Evolutionary conservation across 1,140 invertebrate species (phyloP).

Genomic region (Diploscapter pachys): DNA sequence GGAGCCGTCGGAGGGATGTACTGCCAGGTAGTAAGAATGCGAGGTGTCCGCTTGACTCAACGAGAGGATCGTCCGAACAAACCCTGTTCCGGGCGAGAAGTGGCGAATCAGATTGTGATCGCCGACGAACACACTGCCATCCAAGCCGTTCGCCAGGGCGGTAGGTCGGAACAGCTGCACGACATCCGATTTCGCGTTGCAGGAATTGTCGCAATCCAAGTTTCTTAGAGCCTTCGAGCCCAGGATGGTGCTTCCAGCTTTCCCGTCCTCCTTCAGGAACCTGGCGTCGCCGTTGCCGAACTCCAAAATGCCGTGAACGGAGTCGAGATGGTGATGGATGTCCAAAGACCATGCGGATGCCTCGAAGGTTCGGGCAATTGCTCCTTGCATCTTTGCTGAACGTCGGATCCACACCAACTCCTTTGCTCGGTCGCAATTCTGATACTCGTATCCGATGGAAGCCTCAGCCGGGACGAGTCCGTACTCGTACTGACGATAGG

Average conservation of each 20-base stretch:
- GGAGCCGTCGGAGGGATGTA: slow-evolving; percentile 33
- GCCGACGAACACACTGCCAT: slow-evolving; percentile 89
- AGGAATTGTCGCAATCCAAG: slow-evolving; percentile 20
- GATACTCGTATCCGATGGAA: slow-evolving; percentile 86
- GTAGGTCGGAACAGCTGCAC: slow-evolving; percentile 83
- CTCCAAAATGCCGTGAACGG: slow-evolving; percentile 70
- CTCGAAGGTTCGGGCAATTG: slow-evolving; percentile 91
- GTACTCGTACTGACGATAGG: slow-evolving; percentile 89
- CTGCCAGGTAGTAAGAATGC: slow-evolving; percentile 40
- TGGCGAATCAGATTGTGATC: slow-evolving; percentile 91
- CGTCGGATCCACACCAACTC: slow-evolving; percentile 26
- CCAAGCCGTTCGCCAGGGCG: slow-evolving; percentile 79
- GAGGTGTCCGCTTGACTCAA: slow-evolving; percentile 35
- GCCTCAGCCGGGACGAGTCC: slow-evolving; percentile 61
- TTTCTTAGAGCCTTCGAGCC: slow-evolving; percentile 11
- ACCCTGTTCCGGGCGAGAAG: slow-evolving; percentile 75
- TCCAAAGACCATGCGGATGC: slow-evolving; percentile 95
- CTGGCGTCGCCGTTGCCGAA: neutral
- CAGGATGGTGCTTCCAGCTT: neutral
- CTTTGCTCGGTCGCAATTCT: slow-evolving; percentile 71
- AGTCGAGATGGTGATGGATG: slow-evolving; percentile 93
- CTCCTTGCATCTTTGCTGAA: slow-evolving; percentile 86
- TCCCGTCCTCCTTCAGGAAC: neutral
- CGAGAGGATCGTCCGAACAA: slow-evolving; percentile 55
- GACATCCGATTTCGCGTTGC: slow-evolving; percentile 61